Evolutionary conservation across 2,113 vertebrate species (phyloP).

Genomic region (Chlorodrepanis virens): DNA sequence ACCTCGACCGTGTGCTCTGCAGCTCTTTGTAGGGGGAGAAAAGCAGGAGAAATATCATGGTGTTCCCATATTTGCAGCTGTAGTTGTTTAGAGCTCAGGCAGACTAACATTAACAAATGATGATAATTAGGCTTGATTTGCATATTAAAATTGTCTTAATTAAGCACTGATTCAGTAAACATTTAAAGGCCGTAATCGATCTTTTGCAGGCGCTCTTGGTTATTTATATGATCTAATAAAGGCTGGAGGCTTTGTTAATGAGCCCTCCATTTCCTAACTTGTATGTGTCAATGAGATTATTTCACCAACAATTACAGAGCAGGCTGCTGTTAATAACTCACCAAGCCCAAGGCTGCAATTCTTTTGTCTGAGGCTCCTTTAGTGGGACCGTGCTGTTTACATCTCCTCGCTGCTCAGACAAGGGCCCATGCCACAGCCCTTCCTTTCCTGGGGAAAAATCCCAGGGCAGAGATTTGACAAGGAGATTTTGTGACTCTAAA

Average conservation of each 20-base stretch:
- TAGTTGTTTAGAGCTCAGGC: slow-evolving; percentile 62
- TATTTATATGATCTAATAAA: slow-evolving; percentile 76
- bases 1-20: slow-evolving; percentile 5
- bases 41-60: slow-evolving; percentile 43
- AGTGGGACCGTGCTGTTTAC: not conserved
- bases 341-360: not conserved
- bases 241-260: slow-evolving; percentile 62
- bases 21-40: not conserved
- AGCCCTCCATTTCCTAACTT: slow-evolving; percentile 63
- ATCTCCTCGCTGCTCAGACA: not conserved
- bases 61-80: slow-evolving; percentile 49
- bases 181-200: slow-evolving; percentile 72
- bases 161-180: slow-evolving; percentile 74
- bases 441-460: not conserved
- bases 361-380: not conserved
- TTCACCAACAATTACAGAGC: slow-evolving; percentile 35
- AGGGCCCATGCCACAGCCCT: not conserved
- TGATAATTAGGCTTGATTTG: slow-evolving; percentile 76
- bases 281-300: slow-evolving; percentile 60
- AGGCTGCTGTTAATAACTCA: slow-evolving; percentile 8
- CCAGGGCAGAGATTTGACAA: not conserved
- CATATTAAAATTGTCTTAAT: slow-evolving; percentile 81
- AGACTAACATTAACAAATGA: slow-evolving; percentile 76
- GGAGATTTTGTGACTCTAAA: not conserved
- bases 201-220: slow-evolving; percentile 65